Evolutionary conservation across 1,140 invertebrate species (phyloP).

Genomic region (Carcinoscorpius rotundicauda): DNA sequence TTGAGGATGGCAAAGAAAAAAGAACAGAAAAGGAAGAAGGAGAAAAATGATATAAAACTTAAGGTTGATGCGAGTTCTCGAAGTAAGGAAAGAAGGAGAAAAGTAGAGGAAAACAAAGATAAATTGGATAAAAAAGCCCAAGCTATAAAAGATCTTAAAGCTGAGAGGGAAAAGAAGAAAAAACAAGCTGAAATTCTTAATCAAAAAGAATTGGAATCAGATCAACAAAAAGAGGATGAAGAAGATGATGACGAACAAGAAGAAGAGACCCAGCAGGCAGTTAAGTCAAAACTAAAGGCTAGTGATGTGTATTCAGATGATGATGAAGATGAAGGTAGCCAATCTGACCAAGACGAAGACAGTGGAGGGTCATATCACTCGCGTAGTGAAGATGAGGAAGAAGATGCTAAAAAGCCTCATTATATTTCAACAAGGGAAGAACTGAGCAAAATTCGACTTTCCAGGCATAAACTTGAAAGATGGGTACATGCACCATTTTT

Average conservation of each 20-base stretch:
- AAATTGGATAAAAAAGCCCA: slow-evolving; percentile 76
- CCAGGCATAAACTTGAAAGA: slow-evolving; percentile 81
- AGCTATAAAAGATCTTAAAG: slow-evolving; percentile 81
- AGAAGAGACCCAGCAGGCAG: slow-evolving; percentile 31
- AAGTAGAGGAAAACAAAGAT: slow-evolving; percentile 69
- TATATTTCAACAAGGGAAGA: slow-evolving; percentile 65
- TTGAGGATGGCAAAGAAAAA: slow-evolving; percentile 70
- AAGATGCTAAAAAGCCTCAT: slow-evolving; percentile 11
- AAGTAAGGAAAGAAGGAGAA: slow-evolving; percentile 80
- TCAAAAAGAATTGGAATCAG: slow-evolving; percentile 36
- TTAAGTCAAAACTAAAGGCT: slow-evolving; percentile 59
- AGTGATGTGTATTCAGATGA: slow-evolving; percentile 92
- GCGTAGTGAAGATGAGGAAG: slow-evolving; percentile 22
- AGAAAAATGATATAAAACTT: slow-evolving; percentile 29
- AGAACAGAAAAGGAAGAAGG: slow-evolving; percentile 44
- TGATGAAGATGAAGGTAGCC: slow-evolving; percentile 43
- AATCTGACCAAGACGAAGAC: slow-evolving; percentile 23
- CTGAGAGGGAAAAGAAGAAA: slow-evolving; percentile 67
- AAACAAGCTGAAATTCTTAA: slow-evolving; percentile 30
- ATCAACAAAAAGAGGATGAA: slow-evolving; percentile 43
- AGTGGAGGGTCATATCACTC: slow-evolving; percentile 22
- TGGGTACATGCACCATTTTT: slow-evolving; percentile 97
- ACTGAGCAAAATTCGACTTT: slow-evolving; percentile 73
- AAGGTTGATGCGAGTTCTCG: slow-evolving; percentile 52
- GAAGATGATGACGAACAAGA: slow-evolving; percentile 39